Base-by-base conservation (phyloP, 1,140 invertebrate species). In the Drosophila nigromelanica region DNA sequence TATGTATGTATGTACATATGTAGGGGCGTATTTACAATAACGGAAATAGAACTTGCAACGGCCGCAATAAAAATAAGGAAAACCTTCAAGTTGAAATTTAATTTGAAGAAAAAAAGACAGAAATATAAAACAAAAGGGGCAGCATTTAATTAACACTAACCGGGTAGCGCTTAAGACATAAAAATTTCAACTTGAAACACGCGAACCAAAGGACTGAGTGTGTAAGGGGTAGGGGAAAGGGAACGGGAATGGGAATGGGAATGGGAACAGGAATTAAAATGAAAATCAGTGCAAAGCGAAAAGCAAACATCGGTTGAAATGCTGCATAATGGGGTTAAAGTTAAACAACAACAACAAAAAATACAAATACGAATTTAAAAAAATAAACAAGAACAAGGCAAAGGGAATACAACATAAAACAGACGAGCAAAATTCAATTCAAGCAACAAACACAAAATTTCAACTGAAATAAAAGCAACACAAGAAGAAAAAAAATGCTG, bases 301-400 rank as follows among this genome's bases (percentile, higher is more conserved):
- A 43, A 33, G 52, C 48, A 63, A 15, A 54, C 21, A 77, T 43
- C 54, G 30, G n/a, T 56, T 42, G 56, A 69, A 79, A 74, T 66
- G 71, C 55, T 48, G 62, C 50, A 69, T 76, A 81, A 81, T 75
- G 67, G 76, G 76, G 75, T 62, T 67, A 70, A 73, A 68, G 58
- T 79, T 74, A 83, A 79, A 71, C 50, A 70, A 61, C 30, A 66
- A 66, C 48, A 54, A 51, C 37, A 50, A n/a, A 27, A 50, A 39
- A 62, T 51, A 27, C 27, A 69, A 54, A 21, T 27, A 61, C 51
- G 42, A 39, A n/a, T 15, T 15, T 60, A 76, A 73, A 42, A 73
- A 55, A 66, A 42, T 59, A 42, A 54, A 69, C 61, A 45, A 66
- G 48, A 66, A 48, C 37, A 43, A 56, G 15, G 35, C 11, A 51